Percentiles rank a stretch among this genome's conserved stretches.
These are phyloP conservation scores for Antechinus stuartii DNA, from an alignment of 2,113 vertebrate genomes.

Conservation along the genomic window DNA sequence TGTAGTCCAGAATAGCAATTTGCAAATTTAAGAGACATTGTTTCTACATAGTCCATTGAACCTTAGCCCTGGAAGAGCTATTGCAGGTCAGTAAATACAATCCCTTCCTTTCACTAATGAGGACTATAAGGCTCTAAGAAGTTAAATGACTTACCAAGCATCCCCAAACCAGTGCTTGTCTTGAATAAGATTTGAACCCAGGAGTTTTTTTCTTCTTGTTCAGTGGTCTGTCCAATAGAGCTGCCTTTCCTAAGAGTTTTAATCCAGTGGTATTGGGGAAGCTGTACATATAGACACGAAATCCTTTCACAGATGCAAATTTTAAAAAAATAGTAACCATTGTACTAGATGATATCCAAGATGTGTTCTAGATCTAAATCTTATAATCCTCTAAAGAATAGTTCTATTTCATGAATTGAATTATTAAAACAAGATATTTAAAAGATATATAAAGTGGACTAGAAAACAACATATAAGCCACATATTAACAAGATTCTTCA, in stretches of 20 bases:
- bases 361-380: neutral
- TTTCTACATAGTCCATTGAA: neutral
- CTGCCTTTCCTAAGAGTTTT: neutral
- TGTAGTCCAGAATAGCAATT: neutral
- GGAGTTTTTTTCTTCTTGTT: neutral
- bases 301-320: neutral
- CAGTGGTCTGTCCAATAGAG: neutral
- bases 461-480: neutral
- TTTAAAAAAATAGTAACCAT: neutral
- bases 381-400: neutral
- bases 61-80: neutral
- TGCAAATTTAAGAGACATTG: neutral
- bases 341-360: neutral
- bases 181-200: neutral
- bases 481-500: neutral
- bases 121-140: neutral
- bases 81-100: neutral
- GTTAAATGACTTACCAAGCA: neutral
- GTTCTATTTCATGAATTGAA: neutral
- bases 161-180: neutral
- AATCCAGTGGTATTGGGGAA: neutral
- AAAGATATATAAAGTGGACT: neutral
- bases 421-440: neutral
- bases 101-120: neutral
- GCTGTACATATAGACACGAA: neutral